Evolutionary conservation across 2,113 vertebrate genomes (phyloP).

Genomic region (Rostratula benghalensis): DNA sequence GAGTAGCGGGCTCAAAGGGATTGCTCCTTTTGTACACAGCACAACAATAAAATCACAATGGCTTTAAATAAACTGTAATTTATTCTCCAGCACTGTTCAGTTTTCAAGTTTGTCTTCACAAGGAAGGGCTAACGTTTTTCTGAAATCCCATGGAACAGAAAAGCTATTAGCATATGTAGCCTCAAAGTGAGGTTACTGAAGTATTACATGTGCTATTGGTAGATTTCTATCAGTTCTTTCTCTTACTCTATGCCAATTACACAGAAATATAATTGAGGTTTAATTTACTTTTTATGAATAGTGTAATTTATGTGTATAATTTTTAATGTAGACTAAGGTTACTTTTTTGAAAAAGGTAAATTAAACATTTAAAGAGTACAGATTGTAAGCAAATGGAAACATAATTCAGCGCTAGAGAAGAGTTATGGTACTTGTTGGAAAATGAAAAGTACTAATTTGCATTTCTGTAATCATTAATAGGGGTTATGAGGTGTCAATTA

Average conservation of each 20-base stretch:
- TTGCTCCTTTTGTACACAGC: background rate
- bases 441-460: slow-evolving; percentile 64
- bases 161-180: background rate
- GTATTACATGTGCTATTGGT: background rate
- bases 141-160: background rate
- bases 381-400: slow-evolving; percentile 63
- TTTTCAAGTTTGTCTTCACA: background rate
- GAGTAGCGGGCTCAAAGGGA: background rate
- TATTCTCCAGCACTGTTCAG: background rate
- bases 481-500: slow-evolving; percentile 73
- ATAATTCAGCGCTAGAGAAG: slow-evolving; percentile 46
- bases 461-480: slow-evolving; percentile 73
- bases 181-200: background rate
- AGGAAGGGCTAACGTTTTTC: background rate
- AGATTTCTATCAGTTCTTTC: background rate
- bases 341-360: slow-evolving; percentile 28
- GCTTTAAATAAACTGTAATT: background rate
- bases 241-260: background rate
- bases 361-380: slow-evolving; percentile 61
- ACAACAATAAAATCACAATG: background rate
- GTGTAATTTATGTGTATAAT: background rate
- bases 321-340: slow-evolving; percentile 16
- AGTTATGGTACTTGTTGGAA: slow-evolving; percentile 53
- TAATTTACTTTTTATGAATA: slow-evolving; percentile 8
- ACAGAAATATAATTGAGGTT: slow-evolving; percentile 34